A percentile compares a stretch with the other conserved stretches of the same genome.
Conservation (phyloP, 2,888 invertebrate genomes). For the Terebella lapidaria region DNA sequence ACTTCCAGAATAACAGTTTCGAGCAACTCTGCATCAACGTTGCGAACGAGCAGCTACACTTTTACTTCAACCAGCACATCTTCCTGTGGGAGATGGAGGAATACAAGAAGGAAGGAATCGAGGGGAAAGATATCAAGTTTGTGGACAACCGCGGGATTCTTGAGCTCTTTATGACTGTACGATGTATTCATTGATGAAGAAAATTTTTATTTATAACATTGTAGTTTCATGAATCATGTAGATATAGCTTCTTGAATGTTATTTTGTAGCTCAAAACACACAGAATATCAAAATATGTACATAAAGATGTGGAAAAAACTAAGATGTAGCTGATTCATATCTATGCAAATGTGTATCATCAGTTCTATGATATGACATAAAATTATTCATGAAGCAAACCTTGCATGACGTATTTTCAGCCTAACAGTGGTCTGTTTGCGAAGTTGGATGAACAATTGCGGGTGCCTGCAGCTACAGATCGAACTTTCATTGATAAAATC, state of each 20-base stretch:
- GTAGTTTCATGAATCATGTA: too few species aligned
- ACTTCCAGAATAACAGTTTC: conserved; percentile 45
- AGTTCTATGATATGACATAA: too few species aligned
- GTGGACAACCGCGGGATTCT: conserved; percentile 37
- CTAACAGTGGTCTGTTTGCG: conserved; percentile 39
- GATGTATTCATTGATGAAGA: conserved; percentile 39
- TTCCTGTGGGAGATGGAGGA: conserved; percentile 44
- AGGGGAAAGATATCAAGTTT: conserved; percentile 34
- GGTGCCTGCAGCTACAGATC: conserved; percentile 45
- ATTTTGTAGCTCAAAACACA: too few species aligned
- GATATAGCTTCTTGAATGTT: too few species aligned
- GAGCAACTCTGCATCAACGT: conserved; percentile 50
- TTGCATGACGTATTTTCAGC: conserved; percentile 11
- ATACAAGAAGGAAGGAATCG: conserved; percentile 41
- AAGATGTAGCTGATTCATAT: too few species aligned
- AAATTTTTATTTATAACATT: background rate
- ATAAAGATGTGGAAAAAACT: too few species aligned
- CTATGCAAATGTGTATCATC: too few species aligned
- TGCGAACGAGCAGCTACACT: conserved; percentile 50
- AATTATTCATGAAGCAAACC: too few species aligned
- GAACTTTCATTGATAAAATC: conserved; percentile 42
- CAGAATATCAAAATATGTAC: too few species aligned
- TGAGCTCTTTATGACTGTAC: conserved; percentile 41
- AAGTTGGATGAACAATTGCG: conserved; percentile 47
- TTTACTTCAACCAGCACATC: conserved; percentile 47